phyloP scores from a whole-genome alignment of 2,888 invertebrate species.

The Pseudolycoriella hygida region DNA sequence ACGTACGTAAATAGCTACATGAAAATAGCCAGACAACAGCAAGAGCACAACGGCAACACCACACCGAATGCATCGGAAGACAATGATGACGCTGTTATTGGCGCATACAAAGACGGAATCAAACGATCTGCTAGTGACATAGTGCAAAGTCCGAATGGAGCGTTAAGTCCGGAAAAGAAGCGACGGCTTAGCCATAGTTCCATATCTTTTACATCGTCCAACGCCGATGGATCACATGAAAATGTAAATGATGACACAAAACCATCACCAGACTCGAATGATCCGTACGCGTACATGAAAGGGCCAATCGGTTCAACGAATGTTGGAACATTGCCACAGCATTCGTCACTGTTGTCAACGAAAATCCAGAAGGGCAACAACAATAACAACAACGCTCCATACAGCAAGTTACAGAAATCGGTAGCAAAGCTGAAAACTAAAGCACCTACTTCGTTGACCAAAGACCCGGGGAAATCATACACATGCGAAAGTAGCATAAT shows the following conservation, averaged over 20 bases:
- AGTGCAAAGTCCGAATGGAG: slow-evolving; percentile 5
- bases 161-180: slow-evolving; percentile 6
- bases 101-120: neutral
- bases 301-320: slow-evolving; percentile 44
- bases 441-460: slow-evolving; percentile 7
- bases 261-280: neutral
- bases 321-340: slow-evolving; percentile 39
- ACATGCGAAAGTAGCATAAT: slow-evolving; percentile 1
- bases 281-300: slow-evolving; percentile 9
- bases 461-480: slow-evolving; percentile 9
- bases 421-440: slow-evolving; percentile 4
- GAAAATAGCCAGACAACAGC: slow-evolving; percentile 2
- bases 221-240: slow-evolving; percentile 19
- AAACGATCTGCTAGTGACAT: slow-evolving; percentile 1
- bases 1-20: neutral
- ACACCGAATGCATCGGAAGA: neutral
- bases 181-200: slow-evolving; percentile 6
- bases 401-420: slow-evolving; percentile 4
- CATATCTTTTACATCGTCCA: slow-evolving; percentile 24
- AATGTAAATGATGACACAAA: slow-evolving; percentile 30
- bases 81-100: neutral
- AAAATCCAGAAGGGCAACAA: slow-evolving; percentile 13
- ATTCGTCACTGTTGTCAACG: slow-evolving; percentile 12
- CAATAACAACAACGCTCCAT: slow-evolving; percentile 9
- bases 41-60: neutral